Evolutionary conservation across 2,113 vertebrate genomes (phyloP), one percentile per base, ranked within the genome.

Genomic region (Montifringilla adamsi): DNA sequence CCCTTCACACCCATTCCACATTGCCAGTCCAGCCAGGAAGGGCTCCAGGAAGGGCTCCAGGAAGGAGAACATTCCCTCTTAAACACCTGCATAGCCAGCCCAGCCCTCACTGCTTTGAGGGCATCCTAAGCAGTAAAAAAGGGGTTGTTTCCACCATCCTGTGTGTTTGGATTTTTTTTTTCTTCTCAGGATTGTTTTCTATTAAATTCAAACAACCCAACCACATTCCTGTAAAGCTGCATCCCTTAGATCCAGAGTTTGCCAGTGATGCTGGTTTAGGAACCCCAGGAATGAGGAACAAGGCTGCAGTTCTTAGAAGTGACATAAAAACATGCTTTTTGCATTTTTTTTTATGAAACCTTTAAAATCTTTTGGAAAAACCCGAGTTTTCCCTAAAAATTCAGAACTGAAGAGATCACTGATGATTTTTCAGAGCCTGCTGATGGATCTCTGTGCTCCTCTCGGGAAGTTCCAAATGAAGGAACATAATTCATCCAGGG

Each of bases 1-100:
- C 15, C 0, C 0, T 58, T 66, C 7, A 7, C 19, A 47, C 2
- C 28, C 59, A n/a, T 2, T 22, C 22, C 59, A 27, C 22, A 39
- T 13, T 62, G 67, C 89, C 50, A 39, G 20, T 9, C 16, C 55
- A 74, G 18, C 18, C 49, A 50, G 50, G 16, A 17, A 52, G 26
- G 50, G 26, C 4, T 9, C 50, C 50, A 52, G 23, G 26, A 28
- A 16, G 10, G 50, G 49, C 8, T 27, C 49, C 27, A 53, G 15
- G 27, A 28, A 28, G 10, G 50, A 33, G 44, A 11, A 20, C 15
- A 26, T 13, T 37, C 3, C 46, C 17, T 41, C 24, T 15, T 56
- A 37, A 60, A 5, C 1, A 3, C 24, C 47, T 5, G 1, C 49
- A 44, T 10, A 62, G 31, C 27, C 43, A 67, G n/a, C 18, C 31